These are phyloP conservation scores for Scleropages formosus DNA, from an alignment of 2,797 vertebrate genomes.

Conservation along the genomic window DNA sequence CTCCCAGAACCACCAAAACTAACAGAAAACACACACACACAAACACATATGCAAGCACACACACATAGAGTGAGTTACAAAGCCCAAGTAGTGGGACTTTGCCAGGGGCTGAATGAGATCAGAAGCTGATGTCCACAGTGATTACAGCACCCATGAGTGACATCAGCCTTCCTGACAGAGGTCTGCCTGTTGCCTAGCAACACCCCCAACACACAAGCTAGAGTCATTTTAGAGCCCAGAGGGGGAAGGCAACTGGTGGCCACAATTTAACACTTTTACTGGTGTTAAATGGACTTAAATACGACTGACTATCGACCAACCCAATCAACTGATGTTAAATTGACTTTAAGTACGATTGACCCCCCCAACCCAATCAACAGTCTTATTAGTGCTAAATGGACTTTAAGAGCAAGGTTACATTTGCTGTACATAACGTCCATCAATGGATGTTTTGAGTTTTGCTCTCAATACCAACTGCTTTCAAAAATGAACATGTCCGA, in stretches of 20 bases:
- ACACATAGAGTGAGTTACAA: background rate
- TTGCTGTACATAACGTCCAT: too few relatives aligned
- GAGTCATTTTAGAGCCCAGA: background rate
- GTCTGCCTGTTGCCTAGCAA: constrained; percentile 19
- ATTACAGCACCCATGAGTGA: constrained; percentile 3
- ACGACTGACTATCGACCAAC: too few relatives aligned
- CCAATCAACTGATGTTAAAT: too few relatives aligned
- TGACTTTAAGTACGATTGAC: background rate
- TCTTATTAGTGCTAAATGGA: too few relatives aligned
- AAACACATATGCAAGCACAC: background rate
- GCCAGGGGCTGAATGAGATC: background rate
- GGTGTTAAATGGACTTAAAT: constrained; percentile 1
- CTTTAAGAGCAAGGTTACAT: background rate
- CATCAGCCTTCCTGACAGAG: background rate
- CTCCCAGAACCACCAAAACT: too few relatives aligned
- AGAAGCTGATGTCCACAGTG: constrained; percentile 13
- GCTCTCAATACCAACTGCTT: too few relatives aligned
- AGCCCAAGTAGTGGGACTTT: background rate
- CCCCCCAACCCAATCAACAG: background rate
- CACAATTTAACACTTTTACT: background rate
- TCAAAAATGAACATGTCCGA: too few relatives aligned
- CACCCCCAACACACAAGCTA: background rate
- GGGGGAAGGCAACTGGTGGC: background rate
- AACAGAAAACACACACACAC: background rate
- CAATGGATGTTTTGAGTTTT: too few relatives aligned